These are phyloP conservation scores for Chiloscyllium plagiosum DNA, from an alignment of 2,113 vertebrate genomes.

Conservation along the genomic window DNA sequence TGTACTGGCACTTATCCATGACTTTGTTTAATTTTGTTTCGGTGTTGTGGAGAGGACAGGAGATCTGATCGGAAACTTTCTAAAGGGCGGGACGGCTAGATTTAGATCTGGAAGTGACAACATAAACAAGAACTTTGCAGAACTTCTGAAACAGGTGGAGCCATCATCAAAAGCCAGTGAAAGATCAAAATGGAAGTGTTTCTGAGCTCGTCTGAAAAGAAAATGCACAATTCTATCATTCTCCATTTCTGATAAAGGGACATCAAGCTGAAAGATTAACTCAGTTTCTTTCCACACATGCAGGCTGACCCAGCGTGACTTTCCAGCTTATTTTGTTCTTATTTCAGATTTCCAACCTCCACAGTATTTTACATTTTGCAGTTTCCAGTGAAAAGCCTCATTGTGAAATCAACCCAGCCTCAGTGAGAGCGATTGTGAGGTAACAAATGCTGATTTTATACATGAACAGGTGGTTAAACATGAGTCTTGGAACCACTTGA, in stretches of 20 bases:
- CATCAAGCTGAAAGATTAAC: no score
- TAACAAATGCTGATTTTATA: background rate
- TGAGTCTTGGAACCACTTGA: background rate
- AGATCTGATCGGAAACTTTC: background rate
- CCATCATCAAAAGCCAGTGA: background rate
- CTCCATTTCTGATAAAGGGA: no score
- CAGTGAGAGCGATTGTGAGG: background rate
- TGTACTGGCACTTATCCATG: background rate
- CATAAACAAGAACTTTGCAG: background rate
- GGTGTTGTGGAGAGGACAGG: background rate
- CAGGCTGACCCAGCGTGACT: no score
- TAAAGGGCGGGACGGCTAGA: background rate
- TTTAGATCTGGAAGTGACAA: background rate
- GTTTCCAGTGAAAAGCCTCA: background rate
- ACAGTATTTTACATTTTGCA: no score
- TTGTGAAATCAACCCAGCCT: background rate
- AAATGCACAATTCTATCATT: no score
- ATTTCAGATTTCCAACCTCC: no score
- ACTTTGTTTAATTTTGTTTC: background rate
- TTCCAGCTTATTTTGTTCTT: no score
- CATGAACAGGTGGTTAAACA: background rate
- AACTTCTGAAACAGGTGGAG: background rate
- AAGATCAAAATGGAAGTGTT: no score
- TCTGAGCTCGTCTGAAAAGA: no score
- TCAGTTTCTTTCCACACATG: no score